Conservation (phyloP, 2,113 vertebrate species). For the Festucalex cinctus region DNA sequence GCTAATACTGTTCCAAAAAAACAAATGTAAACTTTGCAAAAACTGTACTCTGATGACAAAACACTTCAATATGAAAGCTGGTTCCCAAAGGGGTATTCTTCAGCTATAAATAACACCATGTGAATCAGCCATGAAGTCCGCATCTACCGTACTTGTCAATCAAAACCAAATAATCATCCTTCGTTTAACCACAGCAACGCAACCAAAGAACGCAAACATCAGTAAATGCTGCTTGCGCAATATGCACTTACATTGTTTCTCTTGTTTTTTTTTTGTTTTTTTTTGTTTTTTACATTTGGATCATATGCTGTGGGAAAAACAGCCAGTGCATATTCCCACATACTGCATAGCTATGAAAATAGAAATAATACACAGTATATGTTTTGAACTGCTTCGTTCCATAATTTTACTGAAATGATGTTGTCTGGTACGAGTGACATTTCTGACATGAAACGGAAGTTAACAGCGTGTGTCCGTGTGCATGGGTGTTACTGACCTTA, state of each 20-base stretch:
- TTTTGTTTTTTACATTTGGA: neutral
- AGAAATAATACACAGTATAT: neutral
- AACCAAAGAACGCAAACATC: constrained; percentile 9
- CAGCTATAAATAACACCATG: constrained; percentile 19
- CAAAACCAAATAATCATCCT: constrained; percentile 12
- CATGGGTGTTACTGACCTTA: constrained; percentile 81
- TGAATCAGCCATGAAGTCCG: constrained; percentile 20
- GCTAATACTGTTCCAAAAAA: neutral
- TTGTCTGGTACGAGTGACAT: neutral
- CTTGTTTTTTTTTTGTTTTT: neutral
- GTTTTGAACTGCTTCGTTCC: neutral
- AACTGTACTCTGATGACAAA: neutral
- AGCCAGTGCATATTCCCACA: neutral
- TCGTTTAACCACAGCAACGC: neutral
- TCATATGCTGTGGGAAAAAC: neutral
- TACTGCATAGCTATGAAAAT: neutral
- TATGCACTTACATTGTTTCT: neutral
- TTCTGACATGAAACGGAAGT: neutral
- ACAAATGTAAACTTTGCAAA: too few species aligned
- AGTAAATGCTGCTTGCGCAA: constrained; percentile 8
- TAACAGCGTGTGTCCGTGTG: neutral
- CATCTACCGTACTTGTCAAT: constrained; percentile 19
- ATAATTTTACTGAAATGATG: neutral
- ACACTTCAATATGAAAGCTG: neutral
- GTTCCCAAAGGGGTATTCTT: neutral